Evolutionary conservation across 2,888 invertebrate species (phyloP), one percentile per base, ranked within the genome.

Genomic region (Parnassius glacialis): DNA sequence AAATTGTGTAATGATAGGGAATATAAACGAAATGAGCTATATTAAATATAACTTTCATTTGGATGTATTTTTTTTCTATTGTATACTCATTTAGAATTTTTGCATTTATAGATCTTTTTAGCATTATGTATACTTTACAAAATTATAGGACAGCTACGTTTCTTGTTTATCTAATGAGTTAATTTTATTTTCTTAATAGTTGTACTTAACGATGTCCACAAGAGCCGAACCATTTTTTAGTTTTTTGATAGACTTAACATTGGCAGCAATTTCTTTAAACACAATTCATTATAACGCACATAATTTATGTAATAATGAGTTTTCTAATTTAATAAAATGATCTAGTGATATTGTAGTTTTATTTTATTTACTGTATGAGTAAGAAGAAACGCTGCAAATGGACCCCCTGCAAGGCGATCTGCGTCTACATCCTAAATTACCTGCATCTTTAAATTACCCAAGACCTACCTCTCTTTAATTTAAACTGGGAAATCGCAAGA

Each of bases 21-120:
- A 79, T 83, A 80, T 84, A 83, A 88, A 88, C 79, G 84, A 89
- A 87, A 87, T 78, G 88, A 90, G 86, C 90, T 89, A 84, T 80
- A 52, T 59, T 44, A 83, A 79, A 74, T 66, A 72, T 78, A 78
- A 76, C 74, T 79, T 79, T 86, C 70, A 77, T 89, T 89, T 87
- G 83, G 86, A 90, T 86, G 86, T 86, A 85, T 87, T 87, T 89
- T 90, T 63, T 90, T 87, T 89, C 83, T 86, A 88, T 78, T 83
- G 78, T 87, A 79, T 85, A 90, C 88, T 89, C 82, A 80, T 88
- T 85, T 87, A 86, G 87, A 68, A 85, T 83, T 83, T 84, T 86
- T 85, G 89, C 90, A 91, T 91, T 90, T 90, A 89, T 90, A 89
- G 85, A 89, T 89, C 85, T 90, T 90, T 87, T 87, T 89, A 88